These are phyloP conservation scores for Sycon ciliatum DNA, from an alignment of 37 sponge, comb jelly and placozoan genomes.

Conservation along the genomic window DNA sequence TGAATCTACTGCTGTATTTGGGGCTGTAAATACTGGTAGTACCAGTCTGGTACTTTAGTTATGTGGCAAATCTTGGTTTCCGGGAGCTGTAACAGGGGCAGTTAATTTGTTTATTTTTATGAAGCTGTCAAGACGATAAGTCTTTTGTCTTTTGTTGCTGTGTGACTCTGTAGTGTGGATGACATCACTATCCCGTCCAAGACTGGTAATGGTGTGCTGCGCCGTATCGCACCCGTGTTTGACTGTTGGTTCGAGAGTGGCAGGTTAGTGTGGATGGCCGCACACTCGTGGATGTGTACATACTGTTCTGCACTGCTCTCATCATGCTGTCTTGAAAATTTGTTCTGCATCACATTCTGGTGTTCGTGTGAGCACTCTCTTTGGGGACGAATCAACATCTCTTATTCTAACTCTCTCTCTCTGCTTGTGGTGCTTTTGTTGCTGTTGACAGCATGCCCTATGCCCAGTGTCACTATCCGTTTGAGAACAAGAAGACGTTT, in stretches of 20 bases:
- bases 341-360: not conserved
- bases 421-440: not conserved
- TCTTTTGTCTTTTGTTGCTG: too few species aligned
- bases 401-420: not conserved
- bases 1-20: too few species aligned
- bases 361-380: not conserved
- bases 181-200: constrained; percentile 78
- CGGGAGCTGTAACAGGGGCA: too few species aligned
- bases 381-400: not conserved
- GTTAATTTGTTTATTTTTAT: not conserved
- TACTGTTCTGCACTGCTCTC: not conserved
- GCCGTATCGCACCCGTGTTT: constrained; percentile 82
- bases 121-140: not conserved
- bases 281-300: not conserved
- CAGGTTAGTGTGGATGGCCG: constrained; percentile 29
- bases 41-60: too few species aligned
- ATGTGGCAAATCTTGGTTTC: too few species aligned
- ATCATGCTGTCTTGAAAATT: not conserved
- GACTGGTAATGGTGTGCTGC: constrained; percentile 66
- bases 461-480: constrained; percentile 97
- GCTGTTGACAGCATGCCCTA: constrained; percentile 78
- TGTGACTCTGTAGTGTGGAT: constrained; percentile 78
- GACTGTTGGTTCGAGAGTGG: constrained; percentile 99
- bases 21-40: too few species aligned
- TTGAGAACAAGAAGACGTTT: constrained; percentile 79